phyloP scores from a whole-genome alignment of 2,888 invertebrate genomes.

The Ligdia adustata region DNA sequence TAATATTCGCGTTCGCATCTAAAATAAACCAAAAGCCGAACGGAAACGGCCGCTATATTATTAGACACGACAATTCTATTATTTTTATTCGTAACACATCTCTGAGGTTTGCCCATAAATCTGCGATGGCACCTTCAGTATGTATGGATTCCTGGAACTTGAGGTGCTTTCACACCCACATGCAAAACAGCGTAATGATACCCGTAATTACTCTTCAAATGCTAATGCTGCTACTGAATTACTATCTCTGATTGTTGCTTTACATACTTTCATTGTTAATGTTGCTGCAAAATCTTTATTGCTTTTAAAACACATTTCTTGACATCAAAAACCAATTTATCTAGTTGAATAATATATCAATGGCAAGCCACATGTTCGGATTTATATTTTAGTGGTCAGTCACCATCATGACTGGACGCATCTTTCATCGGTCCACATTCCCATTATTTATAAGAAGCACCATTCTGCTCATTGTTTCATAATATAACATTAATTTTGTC shows the following conservation, averaged over 20 bases:
- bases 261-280: slow-evolving; percentile 29
- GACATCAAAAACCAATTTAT: slow-evolving; percentile 44
- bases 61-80: slow-evolving; percentile 83
- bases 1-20: slow-evolving; percentile 79
- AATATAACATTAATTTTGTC: slow-evolving; percentile 82
- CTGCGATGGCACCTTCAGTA: slow-evolving; percentile 63
- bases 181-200: slow-evolving; percentile 56
- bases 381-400: slow-evolving; percentile 46
- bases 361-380: slow-evolving; percentile 37
- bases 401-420: slow-evolving; percentile 57
- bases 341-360: slow-evolving; percentile 40
- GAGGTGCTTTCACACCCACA: slow-evolving; percentile 62
- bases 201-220: slow-evolving; percentile 45
- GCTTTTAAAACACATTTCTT: slow-evolving; percentile 37
- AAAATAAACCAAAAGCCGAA: slow-evolving; percentile 79
- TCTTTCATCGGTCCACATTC: slow-evolving; percentile 62
- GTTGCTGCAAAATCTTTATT: slow-evolving; percentile 34
- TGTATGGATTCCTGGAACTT: slow-evolving; percentile 68
- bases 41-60: slow-evolving; percentile 82
- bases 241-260: slow-evolving; percentile 14
- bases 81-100: slow-evolving; percentile 83
- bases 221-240: slow-evolving; percentile 24
- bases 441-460: slow-evolving; percentile 72
- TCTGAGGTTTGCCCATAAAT: slow-evolving; percentile 78
- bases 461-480: slow-evolving; percentile 80